A percentile compares a stretch with the other conserved stretches of the same genome.
phyloP scores from a whole-genome alignment of 1,140 invertebrate species.

The Sycophila sp. region DNA sequence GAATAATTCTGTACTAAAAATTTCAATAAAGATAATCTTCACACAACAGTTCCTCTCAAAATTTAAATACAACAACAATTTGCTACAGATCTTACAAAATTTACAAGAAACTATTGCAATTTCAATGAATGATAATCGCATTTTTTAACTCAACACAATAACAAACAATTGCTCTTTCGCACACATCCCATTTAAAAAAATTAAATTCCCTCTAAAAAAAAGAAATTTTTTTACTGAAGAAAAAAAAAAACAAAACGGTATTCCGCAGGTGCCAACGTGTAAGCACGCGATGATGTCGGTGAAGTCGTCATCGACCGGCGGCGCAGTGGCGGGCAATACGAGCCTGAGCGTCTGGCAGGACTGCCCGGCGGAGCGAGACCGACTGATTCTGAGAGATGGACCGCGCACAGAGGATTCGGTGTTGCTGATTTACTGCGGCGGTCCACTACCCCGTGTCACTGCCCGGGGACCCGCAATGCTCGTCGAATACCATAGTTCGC shows the following conservation, averaged over 20 bases:
- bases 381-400: constrained; percentile 88
- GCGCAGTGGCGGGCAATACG: constrained; percentile 62
- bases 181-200: too few relatives aligned
- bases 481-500: constrained; percentile 85
- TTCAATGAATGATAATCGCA: too few relatives aligned
- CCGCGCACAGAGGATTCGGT: constrained; percentile 81
- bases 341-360: constrained; percentile 82
- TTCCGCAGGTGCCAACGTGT: constrained; percentile 76
- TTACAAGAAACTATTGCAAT: too few relatives aligned
- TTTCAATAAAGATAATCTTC: too few relatives aligned
- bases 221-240: neutral
- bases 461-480: constrained; percentile 81
- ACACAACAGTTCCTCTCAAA: too few relatives aligned
- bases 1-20: too few relatives aligned
- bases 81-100: too few relatives aligned
- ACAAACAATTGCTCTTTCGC: too few relatives aligned
- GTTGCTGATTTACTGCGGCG: constrained; percentile 87
- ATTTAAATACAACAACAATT: too few relatives aligned
- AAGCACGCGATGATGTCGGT: constrained; percentile 90
- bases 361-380: constrained; percentile 82
- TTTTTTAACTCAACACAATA: too few relatives aligned
- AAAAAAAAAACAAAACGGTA: neutral
- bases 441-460: constrained; percentile 78
- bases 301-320: constrained; percentile 45
- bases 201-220: too few relatives aligned